Base-by-base conservation (phyloP, 2,888 invertebrate species). In the Hydrotaea cyrtoneurina region DNA sequence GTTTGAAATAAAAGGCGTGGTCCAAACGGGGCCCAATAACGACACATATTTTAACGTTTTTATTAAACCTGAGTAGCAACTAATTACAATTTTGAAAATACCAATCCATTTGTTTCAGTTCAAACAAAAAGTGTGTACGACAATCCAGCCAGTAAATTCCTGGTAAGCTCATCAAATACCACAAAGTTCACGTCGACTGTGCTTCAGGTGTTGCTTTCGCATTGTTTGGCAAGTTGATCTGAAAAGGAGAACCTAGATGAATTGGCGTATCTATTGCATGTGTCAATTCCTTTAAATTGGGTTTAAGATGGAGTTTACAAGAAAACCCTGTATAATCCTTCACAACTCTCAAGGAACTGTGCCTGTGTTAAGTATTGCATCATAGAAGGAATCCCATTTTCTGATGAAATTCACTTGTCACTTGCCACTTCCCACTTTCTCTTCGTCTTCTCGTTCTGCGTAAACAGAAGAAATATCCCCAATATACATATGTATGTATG, bases 271-370 rank as follows among this genome's bases (percentile, higher is more conserved):
- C 26, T 23, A 0, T 15, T 26, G 11, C 15, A 4, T 26, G 26
- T 23, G 23, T 23, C 59, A 59, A 26, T 59, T 26, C 59, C 26
- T 85, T 81, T 66, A 85, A 85, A 79, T 81, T 85, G 66, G 21
- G 64, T 64, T 78, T 79, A 76, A 84, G 81, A 79, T 81, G 81
- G 66, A 17, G 64, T 64, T 78, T 79, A 76, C 81, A 53, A 53
- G 72, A 39, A 73, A 73, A 76, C 17, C 43, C 23, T 55, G 76
- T 76, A 78, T 81, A 81, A 85, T 81, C 76, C 76, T 26, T 39
- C 59, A 46, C 64, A 72, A 76, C 62, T 50, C 73, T 53, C 59
- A 85, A 85, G 73, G 76, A 73, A 66, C 66, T 78, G 50, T 66
- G 39, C 39, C 15, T n/a, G 73, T 21, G 19, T n/a, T n/a, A n/a